Evolutionary conservation across 2,113 vertebrate genomes (phyloP).

Genomic region (mouse (Mus musculus)): DNA sequence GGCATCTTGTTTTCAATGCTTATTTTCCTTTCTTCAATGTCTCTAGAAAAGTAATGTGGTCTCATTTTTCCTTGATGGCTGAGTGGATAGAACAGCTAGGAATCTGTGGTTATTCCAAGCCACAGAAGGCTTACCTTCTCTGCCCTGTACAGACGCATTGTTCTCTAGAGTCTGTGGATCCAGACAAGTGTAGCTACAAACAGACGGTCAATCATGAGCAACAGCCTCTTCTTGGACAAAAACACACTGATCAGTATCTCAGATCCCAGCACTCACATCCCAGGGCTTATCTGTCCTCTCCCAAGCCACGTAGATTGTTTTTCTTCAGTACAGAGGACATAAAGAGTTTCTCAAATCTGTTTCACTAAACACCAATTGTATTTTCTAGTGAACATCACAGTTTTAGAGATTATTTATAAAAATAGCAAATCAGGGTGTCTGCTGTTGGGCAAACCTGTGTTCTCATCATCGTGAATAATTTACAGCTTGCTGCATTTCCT

Average conservation of each 20-base stretch:
- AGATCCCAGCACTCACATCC: not conserved
- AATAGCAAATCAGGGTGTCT: not conserved
- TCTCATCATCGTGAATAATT: not conserved
- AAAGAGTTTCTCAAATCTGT: slow-evolving; percentile 8
- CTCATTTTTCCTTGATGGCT: not conserved
- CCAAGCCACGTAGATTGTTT: not conserved
- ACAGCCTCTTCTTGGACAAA: not conserved
- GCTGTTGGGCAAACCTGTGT: not conserved
- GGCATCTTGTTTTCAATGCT: not conserved
- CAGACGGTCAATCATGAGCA: not conserved
- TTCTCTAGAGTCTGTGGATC: not conserved
- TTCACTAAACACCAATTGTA: slow-evolving; percentile 54
- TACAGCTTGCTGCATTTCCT: not conserved
- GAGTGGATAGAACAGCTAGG: not conserved
- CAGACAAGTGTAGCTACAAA: not conserved
- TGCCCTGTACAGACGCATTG: rapidly evolving
- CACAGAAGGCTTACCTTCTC: not conserved
- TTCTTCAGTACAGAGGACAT: not conserved
- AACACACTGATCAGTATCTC: not conserved
- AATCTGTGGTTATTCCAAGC: not conserved
- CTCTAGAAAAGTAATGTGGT: not conserved
- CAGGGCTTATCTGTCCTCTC: not conserved
- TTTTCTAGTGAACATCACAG: slow-evolving; percentile 4
- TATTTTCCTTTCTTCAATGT: not conserved
- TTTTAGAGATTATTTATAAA: slow-evolving; percentile 58